phyloP scores from a whole-genome alignment of 2,113 vertebrate species.

The Talpa occidentalis region DNA sequence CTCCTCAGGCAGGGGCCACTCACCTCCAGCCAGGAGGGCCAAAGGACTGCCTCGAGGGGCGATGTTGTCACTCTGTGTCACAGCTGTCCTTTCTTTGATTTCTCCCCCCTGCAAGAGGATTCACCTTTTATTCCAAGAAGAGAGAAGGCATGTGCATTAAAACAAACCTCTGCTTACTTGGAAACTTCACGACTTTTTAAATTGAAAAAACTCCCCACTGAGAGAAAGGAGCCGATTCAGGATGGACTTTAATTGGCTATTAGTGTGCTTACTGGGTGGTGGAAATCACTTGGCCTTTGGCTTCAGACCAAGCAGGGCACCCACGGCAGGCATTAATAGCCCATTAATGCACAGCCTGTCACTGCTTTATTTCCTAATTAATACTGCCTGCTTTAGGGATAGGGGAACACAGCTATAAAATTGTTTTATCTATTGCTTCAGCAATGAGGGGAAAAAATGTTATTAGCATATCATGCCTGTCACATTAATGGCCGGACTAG shows the following conservation, averaged over 20 bases:
- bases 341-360: constrained; percentile 64
- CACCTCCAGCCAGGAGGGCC: not conserved
- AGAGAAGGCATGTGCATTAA: not conserved
- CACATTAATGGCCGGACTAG: not conserved
- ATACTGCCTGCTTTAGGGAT: constrained; percentile 37
- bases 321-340: constrained; percentile 60
- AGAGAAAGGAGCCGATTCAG: constrained; percentile 38
- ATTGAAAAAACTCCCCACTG: not conserved
- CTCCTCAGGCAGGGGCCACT: not conserved
- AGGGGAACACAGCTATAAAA: constrained; percentile 57
- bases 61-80: not conserved
- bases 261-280: constrained; percentile 51
- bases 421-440: constrained; percentile 68
- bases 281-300: constrained; percentile 68
- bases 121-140: not conserved
- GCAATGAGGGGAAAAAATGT: constrained; percentile 44
- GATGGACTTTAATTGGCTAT: constrained; percentile 72
- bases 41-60: not conserved
- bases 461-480: constrained; percentile 42
- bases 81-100: not conserved
- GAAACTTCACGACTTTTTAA: constrained; percentile 59
- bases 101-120: not conserved
- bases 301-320: constrained; percentile 13
- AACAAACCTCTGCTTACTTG: constrained; percentile 33
- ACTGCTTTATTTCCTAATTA: constrained; percentile 74